Percentiles rank a stretch among this genome's conserved stretches.
These are phyloP conservation scores for Phengaris alcon DNA, from an alignment of 2,888 invertebrate species.

Conservation along the genomic window DNA sequence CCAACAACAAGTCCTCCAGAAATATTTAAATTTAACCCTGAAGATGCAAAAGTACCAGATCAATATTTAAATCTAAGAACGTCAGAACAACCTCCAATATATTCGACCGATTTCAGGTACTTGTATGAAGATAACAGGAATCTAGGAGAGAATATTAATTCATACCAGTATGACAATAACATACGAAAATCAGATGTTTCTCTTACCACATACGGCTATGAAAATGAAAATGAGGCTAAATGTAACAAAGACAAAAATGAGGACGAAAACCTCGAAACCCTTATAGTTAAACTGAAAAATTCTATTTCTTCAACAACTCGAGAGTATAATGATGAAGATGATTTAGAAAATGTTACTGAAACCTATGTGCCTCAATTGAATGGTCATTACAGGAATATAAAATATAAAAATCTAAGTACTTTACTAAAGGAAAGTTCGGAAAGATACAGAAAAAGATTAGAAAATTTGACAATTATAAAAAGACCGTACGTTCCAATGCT, in stretches of 20 bases:
- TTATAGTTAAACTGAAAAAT: constrained; percentile 56
- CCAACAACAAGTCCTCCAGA: constrained; percentile 55
- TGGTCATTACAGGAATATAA: constrained; percentile 64
- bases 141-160: background rate
- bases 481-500: constrained; percentile 52
- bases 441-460: constrained; percentile 55
- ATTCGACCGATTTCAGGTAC: background rate
- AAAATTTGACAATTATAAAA: constrained; percentile 52
- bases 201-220: constrained; percentile 32
- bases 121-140: background rate
- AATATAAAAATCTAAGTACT: constrained; percentile 50
- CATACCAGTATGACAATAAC: constrained; percentile 30
- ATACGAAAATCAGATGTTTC: constrained; percentile 36
- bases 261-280: constrained; percentile 45
- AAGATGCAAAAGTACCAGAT: constrained; percentile 66
- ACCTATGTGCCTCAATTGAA: constrained; percentile 68
- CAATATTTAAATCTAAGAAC: constrained; percentile 49
- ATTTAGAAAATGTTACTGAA: constrained; percentile 40
- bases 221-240: constrained; percentile 23
- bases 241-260: constrained; percentile 32
- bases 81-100: constrained; percentile 33
- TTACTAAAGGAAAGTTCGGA: constrained; percentile 51
- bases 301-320: constrained; percentile 42
- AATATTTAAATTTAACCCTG: constrained; percentile 61
- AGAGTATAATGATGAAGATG: constrained; percentile 33